Base-by-base conservation (phyloP, 1,140 invertebrate species). In the Sminthurides bifidus region DNA sequence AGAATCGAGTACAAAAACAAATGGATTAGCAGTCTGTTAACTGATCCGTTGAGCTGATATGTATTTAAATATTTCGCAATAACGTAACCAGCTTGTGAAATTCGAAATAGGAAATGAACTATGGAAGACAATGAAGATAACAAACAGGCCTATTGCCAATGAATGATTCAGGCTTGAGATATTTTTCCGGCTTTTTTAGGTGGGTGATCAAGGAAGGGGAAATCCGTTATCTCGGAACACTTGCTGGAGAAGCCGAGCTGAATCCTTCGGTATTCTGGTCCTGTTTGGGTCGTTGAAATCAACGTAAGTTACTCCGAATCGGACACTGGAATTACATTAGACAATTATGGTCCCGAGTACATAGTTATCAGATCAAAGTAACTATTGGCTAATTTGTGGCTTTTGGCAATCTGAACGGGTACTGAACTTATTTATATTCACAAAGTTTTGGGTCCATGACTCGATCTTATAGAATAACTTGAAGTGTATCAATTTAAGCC, bases 221-320 rank as follows among this genome's bases (percentile, higher is more conserved):
- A 49, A 49, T 30, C 46, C 46, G 17, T 49, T 49, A 15, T 27
- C 46, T 2, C 24, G 24, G 19, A 49, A 49, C 15, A 49, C 31
- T 19, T 49, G 24, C 0, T 27, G 24, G 12, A 49, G 26, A 30
- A 49, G 10, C 0, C 3, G 3, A 3, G 24, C 12, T n/a, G 46
- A 49, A 14, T 19, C 24, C 17, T 49, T 49, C 27, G 55, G 46
- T 5, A 43, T 43, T 21, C 55, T 17, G 3, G 46, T 26, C 37
- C 45, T 27, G 4, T 56, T 30, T 3, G 63, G 60, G 19, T 63
- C 57, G 4, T 43, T 40, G 30, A 60, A 63, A 48, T 65, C 51
- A 3, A 65, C 60, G 17, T 57, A 41, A 27, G 60, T 57, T 44
- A 63, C 29, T 26, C 63, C 63, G 29, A 65, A 65, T 51, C 54